A percentile compares a stretch with the other conserved stretches of the same genome.
phyloP scores from a whole-genome alignment of 2,888 invertebrate species.

The Phragmatobia fuliginosa region DNA sequence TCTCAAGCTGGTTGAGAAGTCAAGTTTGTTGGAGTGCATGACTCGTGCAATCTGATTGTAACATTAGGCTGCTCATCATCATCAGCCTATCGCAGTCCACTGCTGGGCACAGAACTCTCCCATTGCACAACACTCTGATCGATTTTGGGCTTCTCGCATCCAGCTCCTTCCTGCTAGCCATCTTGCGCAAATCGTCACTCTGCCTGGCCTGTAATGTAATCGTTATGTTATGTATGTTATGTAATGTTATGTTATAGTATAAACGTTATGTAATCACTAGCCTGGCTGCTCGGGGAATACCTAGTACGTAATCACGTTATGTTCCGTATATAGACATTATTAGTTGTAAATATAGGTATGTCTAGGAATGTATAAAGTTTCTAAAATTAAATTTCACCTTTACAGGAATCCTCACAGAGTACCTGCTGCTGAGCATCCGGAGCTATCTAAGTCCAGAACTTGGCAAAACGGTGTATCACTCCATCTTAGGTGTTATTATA shows the following conservation, averaged over 20 bases:
- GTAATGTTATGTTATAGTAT: too few species aligned
- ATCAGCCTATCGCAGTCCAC: too few species aligned
- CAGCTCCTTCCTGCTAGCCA: too few species aligned
- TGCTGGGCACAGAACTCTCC: too few species aligned
- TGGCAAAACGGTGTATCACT: slow-evolving; percentile 89
- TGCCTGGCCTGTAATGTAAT: too few species aligned
- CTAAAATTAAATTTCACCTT: background rate
- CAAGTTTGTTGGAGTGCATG: background rate
- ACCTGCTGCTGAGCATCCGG: slow-evolving; percentile 88
- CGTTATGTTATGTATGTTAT: too few species aligned
- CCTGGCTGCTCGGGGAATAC: background rate
- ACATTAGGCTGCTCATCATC: too few species aligned
- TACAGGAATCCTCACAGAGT: slow-evolving; percentile 93
- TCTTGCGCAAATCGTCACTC: too few species aligned
- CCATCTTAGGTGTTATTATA: slow-evolving; percentile 88
- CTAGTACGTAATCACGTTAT: background rate
- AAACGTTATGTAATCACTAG: too few species aligned
- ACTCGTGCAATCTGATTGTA: background rate
- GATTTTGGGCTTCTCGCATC: too few species aligned
- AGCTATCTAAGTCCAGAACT: slow-evolving; percentile 84
- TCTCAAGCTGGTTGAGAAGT: background rate
- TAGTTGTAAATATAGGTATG: background rate
- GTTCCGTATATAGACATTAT: background rate
- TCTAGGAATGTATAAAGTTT: too few species aligned
- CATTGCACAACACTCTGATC: too few species aligned